Evolutionary conservation across 1,140 invertebrate genomes (phyloP).

Genomic region (Drosophila orena): DNA sequence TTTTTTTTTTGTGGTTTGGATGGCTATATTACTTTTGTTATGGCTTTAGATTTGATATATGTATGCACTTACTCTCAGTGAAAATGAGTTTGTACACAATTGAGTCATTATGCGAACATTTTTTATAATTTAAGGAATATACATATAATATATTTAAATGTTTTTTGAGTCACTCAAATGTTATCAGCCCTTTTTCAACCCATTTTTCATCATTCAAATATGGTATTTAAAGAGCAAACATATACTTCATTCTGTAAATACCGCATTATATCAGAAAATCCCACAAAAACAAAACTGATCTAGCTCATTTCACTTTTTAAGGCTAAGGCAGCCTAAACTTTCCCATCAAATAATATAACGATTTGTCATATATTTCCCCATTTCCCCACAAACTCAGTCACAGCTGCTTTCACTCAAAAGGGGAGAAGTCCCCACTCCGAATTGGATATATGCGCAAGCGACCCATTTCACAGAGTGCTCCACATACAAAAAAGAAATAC

Average conservation of each 20-base stretch:
- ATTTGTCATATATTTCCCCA: slow-evolving; percentile 6
- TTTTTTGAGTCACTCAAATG: slow-evolving; percentile 6
- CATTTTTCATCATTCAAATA: no score
- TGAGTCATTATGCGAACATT: slow-evolving; percentile 16
- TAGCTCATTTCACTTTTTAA: neutral
- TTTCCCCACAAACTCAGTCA: neutral
- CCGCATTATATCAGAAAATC: no score
- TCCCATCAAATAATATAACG: slow-evolving; percentile 2
- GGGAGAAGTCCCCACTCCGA: slow-evolving; percentile 2
- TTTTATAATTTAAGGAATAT: neutral
- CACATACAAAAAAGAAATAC: slow-evolving; percentile 43
- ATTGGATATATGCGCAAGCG: slow-evolving; percentile 29
- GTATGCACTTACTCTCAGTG: neutral
- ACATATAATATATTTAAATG: no score
- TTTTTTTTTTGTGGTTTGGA: slow-evolving; percentile 18
- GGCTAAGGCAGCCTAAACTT: neutral
- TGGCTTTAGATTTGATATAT: no score
- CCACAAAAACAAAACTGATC: no score
- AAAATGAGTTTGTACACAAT: neutral
- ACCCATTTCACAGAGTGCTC: slow-evolving; percentile 52
- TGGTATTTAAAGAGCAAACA: neutral
- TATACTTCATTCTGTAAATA: no score
- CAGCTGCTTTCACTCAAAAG: slow-evolving; percentile 31
- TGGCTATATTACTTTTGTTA: neutral
- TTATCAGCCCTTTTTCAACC: neutral